A percentile compares a stretch with the other conserved stretches of the same genome.
phyloP scores from a whole-genome alignment of 2,797 vertebrate species.

The Rhynchonycteris naso region DNA sequence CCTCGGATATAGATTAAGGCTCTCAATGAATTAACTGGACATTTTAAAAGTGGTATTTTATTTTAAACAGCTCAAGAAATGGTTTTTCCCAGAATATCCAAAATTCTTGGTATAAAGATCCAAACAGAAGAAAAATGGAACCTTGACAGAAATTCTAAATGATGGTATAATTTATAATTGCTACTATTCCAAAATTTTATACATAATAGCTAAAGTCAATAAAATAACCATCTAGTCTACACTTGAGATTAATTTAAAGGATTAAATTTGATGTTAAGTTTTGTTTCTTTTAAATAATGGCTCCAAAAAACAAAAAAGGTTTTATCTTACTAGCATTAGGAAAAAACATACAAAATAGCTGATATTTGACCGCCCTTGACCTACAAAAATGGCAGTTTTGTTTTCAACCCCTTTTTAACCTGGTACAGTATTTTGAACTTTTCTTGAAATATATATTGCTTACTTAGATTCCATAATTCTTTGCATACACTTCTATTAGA shows the following conservation, averaged over 20 bases:
- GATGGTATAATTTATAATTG: conserved; percentile 44
- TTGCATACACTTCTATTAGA: neutral
- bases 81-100: conserved; percentile 37
- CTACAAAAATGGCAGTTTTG: conserved; percentile 53
- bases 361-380: conserved; percentile 12
- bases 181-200: conserved; percentile 48
- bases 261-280: neutral
- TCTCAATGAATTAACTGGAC: conserved; percentile 50
- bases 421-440: conserved; percentile 37
- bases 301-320: neutral
- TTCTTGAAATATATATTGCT: conserved; percentile 8
- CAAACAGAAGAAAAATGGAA: conserved; percentile 59
- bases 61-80: conserved; percentile 48
- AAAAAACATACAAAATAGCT: neutral
- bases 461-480: neutral
- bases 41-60: conserved; percentile 66
- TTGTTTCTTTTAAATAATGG: conserved; percentile 36
- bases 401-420: neutral
- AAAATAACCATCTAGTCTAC: conserved; percentile 4
- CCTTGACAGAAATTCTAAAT: conserved; percentile 56
- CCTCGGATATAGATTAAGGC: conserved; percentile 51
- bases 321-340: neutral
- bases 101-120: conserved; percentile 55
- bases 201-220: conserved; percentile 41
- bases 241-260: conserved; percentile 23